Percentiles rank a stretch among this genome's conserved stretches.
These are phyloP conservation scores for Sebastes diaconus DNA, from an alignment of 2,797 vertebrate genomes.

Conservation along the genomic window DNA sequence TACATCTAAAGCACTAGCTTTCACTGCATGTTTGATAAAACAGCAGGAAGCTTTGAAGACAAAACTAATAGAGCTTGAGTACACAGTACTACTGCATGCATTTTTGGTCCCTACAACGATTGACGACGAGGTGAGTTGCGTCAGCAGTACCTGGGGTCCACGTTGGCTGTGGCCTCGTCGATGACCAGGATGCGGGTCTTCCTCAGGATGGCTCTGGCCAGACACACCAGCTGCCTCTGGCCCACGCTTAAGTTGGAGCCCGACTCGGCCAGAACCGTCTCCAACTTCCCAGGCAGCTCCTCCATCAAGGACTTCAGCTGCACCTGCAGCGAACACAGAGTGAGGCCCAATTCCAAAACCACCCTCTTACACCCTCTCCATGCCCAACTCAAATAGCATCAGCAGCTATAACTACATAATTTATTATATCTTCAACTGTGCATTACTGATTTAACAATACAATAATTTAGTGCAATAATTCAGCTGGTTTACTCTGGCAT, in stretches of 20 bases:
- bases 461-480: too few species aligned
- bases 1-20: too few species aligned
- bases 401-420: too few species aligned
- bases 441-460: too few species aligned
- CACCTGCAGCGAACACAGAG: conserved; percentile 79
- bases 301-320: conserved; percentile 91
- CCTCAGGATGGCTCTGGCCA: conserved; percentile 93
- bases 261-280: background rate
- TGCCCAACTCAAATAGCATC: too few species aligned
- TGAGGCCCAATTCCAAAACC: background rate
- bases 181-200: conserved; percentile 95
- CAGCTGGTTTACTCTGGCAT: too few species aligned
- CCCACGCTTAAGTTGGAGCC: conserved; percentile 75
- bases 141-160: conserved; percentile 85
- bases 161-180: conserved; percentile 96
- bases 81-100: too few species aligned
- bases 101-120: background rate
- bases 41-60: too few species aligned
- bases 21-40: too few species aligned
- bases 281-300: conserved; percentile 82
- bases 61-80: too few species aligned
- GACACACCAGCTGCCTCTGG: conserved; percentile 94
- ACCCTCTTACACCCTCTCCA: too few species aligned
- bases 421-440: too few species aligned
- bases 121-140: background rate